A percentile compares a stretch with the other conserved stretches of the same genome.
phyloP scores from a whole-genome alignment of 2,113 vertebrate genomes.

The Chaetodon auriga region DNA sequence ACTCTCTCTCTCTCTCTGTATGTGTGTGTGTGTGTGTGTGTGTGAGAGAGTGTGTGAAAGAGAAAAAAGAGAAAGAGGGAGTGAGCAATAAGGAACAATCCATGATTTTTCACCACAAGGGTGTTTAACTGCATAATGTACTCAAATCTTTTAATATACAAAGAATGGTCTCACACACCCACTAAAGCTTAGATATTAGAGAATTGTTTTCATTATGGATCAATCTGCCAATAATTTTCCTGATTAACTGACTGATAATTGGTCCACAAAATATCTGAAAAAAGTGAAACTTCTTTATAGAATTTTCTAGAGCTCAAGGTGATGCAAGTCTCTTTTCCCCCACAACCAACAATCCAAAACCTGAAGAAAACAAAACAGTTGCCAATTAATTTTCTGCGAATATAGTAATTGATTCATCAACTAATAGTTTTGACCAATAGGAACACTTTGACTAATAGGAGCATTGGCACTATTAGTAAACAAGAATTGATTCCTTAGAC shows the following conservation, averaged over 20 bases:
- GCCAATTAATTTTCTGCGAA: background rate
- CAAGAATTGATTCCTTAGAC: background rate
- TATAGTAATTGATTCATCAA: background rate
- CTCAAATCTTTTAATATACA: background rate
- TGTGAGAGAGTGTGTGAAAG: background rate
- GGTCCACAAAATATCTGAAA: no score
- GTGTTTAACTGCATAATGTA: background rate
- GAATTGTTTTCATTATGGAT: background rate
- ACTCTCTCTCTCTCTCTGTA: background rate
- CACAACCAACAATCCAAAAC: background rate
- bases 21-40: background rate
- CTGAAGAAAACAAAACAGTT: background rate
- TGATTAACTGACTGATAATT: background rate
- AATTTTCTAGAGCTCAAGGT: background rate
- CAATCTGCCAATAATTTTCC: background rate
- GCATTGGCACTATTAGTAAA: background rate
- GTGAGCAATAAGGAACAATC: background rate
- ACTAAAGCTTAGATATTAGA: background rate
- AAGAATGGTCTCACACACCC: no score
- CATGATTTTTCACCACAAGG: conserved; percentile 14
- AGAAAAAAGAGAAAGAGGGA: background rate
- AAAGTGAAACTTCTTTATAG: no score
- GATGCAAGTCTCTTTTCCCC: background rate
- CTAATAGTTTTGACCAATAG: background rate
- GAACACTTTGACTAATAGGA: background rate